phyloP scores from a whole-genome alignment of 1,140 invertebrate genomes.

The Drosophila repleta region DNA sequence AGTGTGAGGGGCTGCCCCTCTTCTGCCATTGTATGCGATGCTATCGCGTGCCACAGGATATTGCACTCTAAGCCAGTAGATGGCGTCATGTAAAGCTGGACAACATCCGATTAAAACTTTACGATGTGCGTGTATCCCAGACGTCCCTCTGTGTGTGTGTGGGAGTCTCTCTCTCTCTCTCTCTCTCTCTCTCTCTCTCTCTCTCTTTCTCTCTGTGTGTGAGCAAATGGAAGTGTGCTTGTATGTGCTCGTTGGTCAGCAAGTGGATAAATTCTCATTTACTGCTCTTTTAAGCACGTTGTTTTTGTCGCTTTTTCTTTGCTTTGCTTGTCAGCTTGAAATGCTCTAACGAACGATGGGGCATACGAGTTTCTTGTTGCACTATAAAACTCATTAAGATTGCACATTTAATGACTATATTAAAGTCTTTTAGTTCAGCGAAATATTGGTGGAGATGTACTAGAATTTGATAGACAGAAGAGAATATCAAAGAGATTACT shows the following conservation, averaged over 20 bases:
- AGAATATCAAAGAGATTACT: too few relatives aligned
- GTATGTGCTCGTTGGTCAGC: constrained; percentile 54
- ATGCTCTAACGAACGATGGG: constrained; percentile 3
- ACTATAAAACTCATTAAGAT: neutral
- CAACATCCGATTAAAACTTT: constrained; percentile 83
- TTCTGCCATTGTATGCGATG: constrained; percentile 58
- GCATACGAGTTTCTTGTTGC: neutral
- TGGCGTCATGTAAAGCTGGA: constrained; percentile 81
- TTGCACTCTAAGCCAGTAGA: constrained; percentile 82
- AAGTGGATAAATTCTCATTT: constrained; percentile 83
- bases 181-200: neutral
- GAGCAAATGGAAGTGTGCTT: constrained; percentile 2
- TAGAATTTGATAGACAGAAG: too few relatives aligned
- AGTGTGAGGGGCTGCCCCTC: constrained; percentile 6
- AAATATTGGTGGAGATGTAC: too few relatives aligned
- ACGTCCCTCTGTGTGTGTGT: constrained; percentile 12
- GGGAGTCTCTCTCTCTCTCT: neutral
- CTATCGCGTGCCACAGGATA: constrained; percentile 83
- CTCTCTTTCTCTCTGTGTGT: neutral
- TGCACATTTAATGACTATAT: neutral
- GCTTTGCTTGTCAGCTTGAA: constrained; percentile 47
- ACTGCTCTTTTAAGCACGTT: constrained; percentile 83
- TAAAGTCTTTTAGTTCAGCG: too few relatives aligned
- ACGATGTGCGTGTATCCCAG: constrained; percentile 76
- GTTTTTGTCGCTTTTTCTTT: constrained; percentile 67